A percentile compares a stretch with the other conserved stretches of the same genome.
phyloP scores from a whole-genome alignment of 2,113 vertebrate species.

The Columbina picui region DNA sequence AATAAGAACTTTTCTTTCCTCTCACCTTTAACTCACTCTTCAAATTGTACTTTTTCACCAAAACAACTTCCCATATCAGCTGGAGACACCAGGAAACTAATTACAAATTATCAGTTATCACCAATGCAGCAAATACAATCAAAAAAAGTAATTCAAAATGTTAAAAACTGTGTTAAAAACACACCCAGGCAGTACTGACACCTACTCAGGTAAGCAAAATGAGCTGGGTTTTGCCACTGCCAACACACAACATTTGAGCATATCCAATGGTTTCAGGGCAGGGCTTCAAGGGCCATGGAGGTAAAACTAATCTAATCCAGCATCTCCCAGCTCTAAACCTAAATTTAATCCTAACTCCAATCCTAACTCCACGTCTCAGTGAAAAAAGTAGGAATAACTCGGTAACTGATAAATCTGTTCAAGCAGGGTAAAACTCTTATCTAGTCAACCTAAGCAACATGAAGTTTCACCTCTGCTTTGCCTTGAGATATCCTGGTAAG shows the following conservation, averaged over 20 bases:
- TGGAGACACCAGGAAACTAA: not conserved
- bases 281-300: not conserved
- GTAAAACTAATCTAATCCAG: not conserved
- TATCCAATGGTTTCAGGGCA: not conserved
- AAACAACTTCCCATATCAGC: not conserved
- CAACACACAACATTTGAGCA: not conserved
- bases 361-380: not conserved
- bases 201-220: not conserved
- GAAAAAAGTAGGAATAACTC: not conserved
- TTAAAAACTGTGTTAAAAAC: not conserved
- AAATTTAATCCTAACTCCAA: not conserved
- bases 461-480: not conserved
- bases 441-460: not conserved
- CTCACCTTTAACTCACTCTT: not conserved
- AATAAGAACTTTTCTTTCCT: not conserved
- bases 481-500: not conserved
- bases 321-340: not conserved
- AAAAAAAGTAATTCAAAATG: not conserved
- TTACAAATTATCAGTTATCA: not conserved
- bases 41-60: not conserved
- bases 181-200: not conserved
- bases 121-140: not conserved
- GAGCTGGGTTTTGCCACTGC: not conserved
- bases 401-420: not conserved
- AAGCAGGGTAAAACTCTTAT: not conserved